phyloP scores from a whole-genome alignment of 2,797 vertebrate genomes.

The Lycodopsis pacificus region DNA sequence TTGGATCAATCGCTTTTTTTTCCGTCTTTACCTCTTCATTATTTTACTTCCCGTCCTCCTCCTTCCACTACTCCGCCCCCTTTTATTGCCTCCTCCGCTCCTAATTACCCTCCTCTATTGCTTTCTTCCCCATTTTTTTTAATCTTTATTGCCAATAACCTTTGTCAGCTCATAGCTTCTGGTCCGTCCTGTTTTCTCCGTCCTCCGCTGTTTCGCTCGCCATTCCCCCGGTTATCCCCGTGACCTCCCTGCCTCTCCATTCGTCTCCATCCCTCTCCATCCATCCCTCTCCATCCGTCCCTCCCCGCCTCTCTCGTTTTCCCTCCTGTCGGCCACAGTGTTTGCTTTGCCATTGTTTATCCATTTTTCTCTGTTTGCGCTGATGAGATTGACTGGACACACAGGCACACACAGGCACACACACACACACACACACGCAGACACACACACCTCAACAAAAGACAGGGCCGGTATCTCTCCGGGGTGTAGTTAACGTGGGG shows the following conservation, averaged over 20 bases:
- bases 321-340: slow-evolving; percentile 60
- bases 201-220: slow-evolving; percentile 10
- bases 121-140: slow-evolving; percentile 11
- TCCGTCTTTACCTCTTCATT: slow-evolving; percentile 43
- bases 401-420: slow-evolving; percentile 59
- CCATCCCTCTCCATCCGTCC: slow-evolving; percentile 33
- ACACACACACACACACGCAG: slow-evolving; percentile 59
- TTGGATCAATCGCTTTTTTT: slow-evolving; percentile 47
- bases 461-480: slow-evolving; percentile 75
- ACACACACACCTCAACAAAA: slow-evolving; percentile 73
- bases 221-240: slow-evolving; percentile 46
- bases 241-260: slow-evolving; percentile 57
- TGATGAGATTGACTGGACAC: slow-evolving; percentile 77
- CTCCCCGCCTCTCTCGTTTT: slow-evolving; percentile 28
- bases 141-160: slow-evolving; percentile 60
- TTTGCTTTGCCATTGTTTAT: slow-evolving; percentile 82
- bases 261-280: slow-evolving; percentile 13
- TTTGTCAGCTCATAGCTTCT: slow-evolving; percentile 61
- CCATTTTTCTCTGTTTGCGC: slow-evolving; percentile 81
- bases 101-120: slow-evolving; percentile 55
- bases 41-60: slow-evolving; percentile 31
- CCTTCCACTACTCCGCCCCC: slow-evolving; percentile 20
- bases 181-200: slow-evolving; percentile 24
- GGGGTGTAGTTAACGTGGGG: slow-evolving; percentile 78
- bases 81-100: slow-evolving; percentile 40